Conservation (phyloP, 2,113 vertebrate species). For the Eretmochelys imbricata region DNA sequence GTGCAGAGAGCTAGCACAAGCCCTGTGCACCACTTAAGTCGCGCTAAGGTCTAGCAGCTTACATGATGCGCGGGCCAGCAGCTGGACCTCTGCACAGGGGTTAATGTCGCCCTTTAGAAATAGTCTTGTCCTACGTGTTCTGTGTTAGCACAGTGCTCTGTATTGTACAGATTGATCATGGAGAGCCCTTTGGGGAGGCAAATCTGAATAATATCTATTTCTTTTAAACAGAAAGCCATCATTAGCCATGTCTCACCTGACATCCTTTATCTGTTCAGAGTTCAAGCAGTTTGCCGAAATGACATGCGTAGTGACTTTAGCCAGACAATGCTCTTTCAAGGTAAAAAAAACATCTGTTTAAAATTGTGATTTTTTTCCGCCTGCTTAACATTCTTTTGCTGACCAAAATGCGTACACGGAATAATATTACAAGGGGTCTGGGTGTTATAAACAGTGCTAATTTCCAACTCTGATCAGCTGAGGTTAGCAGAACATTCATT, state of each 20-base stretch:
- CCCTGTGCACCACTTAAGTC: neutral
- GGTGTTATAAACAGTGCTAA: neutral
- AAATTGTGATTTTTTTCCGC: neutral
- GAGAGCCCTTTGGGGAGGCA: slow-evolving; percentile 72
- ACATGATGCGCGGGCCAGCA: neutral
- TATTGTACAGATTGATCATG: slow-evolving; percentile 66
- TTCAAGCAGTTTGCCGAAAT: slow-evolving; percentile 94
- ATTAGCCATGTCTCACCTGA: slow-evolving; percentile 94
- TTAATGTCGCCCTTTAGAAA: slow-evolving; percentile 14
- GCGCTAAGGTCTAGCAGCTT: neutral
- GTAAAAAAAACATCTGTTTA: slow-evolving; percentile 76
- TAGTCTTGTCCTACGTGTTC: slow-evolving; percentile 32
- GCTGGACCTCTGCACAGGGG: neutral
- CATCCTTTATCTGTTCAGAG: slow-evolving; percentile 95
- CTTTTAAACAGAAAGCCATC: slow-evolving; percentile 90
- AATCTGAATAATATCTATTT: slow-evolving; percentile 81
- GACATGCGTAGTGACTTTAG: slow-evolving; percentile 99
- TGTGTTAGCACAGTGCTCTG: slow-evolving; percentile 65
- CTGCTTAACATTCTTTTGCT: slow-evolving; percentile 43
- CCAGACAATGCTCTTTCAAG: slow-evolving; percentile 97
- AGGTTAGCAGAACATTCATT: neutral
- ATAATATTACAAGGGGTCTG: neutral
- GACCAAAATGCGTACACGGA: neutral
- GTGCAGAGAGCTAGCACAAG: neutral
- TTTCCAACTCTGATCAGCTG: neutral